phyloP scores from a whole-genome alignment of 2,113 vertebrate species.

The Bothrops jararaca region DNA sequence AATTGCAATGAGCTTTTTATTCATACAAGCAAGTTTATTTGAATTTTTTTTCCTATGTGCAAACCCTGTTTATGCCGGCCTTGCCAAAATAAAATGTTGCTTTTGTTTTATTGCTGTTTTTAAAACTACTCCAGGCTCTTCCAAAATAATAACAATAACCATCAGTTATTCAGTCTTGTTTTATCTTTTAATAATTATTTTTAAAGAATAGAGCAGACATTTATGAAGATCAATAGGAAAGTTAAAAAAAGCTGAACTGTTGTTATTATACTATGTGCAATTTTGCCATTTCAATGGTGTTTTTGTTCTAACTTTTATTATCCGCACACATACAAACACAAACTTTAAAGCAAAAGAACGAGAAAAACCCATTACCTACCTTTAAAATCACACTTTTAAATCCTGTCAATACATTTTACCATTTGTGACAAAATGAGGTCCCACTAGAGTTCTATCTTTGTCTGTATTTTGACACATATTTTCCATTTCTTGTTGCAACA shows the following conservation, averaged over 20 bases:
- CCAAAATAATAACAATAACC: neutral
- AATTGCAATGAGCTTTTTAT: neutral
- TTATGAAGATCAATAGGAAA: neutral
- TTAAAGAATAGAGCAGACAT: neutral
- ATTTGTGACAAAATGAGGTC: conserved; percentile 13
- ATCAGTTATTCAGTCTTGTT: neutral
- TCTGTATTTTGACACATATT: conserved; percentile 5
- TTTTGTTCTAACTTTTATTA: neutral
- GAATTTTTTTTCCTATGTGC: neutral
- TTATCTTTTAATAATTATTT: neutral
- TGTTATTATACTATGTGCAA: neutral
- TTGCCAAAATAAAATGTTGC: neutral
- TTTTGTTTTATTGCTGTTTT: neutral
- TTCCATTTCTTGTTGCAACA: neutral
- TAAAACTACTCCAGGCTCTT: neutral
- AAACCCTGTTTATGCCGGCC: neutral
- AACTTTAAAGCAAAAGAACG: neutral
- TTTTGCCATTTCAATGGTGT: neutral
- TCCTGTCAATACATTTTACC: conserved; percentile 8
- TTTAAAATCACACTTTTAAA: neutral
- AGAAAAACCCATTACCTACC: neutral
- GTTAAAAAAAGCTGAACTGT: neutral
- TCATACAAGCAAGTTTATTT: neutral
- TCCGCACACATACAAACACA: neutral
- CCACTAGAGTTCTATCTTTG: neutral